Evolutionary conservation across 2,797 vertebrate genomes (phyloP).

Genomic region (Leptodactylus fallax): DNA sequence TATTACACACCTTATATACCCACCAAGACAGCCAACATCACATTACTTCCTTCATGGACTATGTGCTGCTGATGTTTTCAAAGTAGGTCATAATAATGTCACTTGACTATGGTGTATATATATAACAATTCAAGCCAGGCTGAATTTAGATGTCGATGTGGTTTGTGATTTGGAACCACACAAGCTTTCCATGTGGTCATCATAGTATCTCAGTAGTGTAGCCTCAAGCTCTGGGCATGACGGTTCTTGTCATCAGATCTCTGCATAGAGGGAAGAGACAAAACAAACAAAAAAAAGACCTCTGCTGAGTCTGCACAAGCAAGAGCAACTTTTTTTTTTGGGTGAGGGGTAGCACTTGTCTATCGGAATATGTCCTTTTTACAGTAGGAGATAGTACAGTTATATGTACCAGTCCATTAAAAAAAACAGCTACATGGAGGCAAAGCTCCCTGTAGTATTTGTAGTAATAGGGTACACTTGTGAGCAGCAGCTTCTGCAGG

Average conservation of each 20-base stretch:
- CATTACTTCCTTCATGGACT: too few species aligned
- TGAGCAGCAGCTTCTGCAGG: conserved; percentile 4
- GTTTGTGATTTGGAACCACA: background rate
- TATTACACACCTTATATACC: too few species aligned
- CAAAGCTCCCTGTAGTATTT: background rate
- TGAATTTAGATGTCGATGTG: background rate
- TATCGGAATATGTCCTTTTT: background rate
- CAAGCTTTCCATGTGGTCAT: background rate
- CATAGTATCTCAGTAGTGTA: background rate
- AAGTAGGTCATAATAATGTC: too few species aligned
- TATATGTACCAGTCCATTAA: background rate
- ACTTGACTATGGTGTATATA: too few species aligned
- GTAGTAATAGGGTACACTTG: background rate
- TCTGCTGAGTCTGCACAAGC: background rate
- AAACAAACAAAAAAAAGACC: background rate
- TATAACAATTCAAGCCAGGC: background rate
- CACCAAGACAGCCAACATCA: too few species aligned
- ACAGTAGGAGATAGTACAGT: background rate
- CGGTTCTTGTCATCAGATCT: background rate
- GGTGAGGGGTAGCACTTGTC: too few species aligned
- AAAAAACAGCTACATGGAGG: background rate
- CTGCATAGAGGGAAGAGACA: background rate
- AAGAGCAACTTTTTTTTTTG: background rate
- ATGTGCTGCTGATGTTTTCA: too few species aligned
- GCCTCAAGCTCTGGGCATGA: background rate